Base-by-base conservation (phyloP, 2,113 vertebrate species). In the Sakesphorus luctuosus region DNA sequence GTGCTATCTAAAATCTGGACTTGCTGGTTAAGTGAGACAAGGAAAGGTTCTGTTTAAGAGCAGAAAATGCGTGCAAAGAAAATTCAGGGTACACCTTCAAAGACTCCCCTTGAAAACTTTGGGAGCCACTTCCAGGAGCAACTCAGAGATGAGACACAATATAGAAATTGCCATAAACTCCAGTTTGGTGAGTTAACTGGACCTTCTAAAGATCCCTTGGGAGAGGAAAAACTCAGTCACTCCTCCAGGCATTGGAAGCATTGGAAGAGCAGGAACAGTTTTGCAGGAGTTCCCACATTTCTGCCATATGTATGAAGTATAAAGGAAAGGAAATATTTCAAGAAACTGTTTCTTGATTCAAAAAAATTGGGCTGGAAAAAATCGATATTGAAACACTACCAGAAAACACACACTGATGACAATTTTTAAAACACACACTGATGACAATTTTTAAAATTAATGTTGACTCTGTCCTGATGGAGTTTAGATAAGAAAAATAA, bases 1-100 rank as follows among this genome's bases (percentile, higher is more conserved):
- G 72, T 90, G 86, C 93, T 97, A 97, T 96, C 68, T 79, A 18
- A 94, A 89, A 83, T 18, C 50, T 29, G 47, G 5, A 18, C 7
- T 77, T 62, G 52, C 10, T 46, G 25, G n/a, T 93, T 49, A 33
- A 83, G 72, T 56, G 53, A 46, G 1, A n/a, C 3, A 53, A 84
- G 26, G 18, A 66, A 31, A 2, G 19, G 7, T 76, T 35, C 23
- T 17, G 16, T 20, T 15, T 75, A 63, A 35, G n/a, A 68, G 61
- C 25, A 23, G 16, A 59, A 6, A 11, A 8, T 12, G 4, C 16
- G 33, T 86, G 40, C 40, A 62, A 49, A 67, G 26, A 58, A 25
- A 16, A 50, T 16, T 58, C 25, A 36, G 40, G 8, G 11, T 17
- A 25, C 0, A 0, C 52, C 79, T 79, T 63, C 38, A 87, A 91